Evolutionary conservation across 2,797 vertebrate species (phyloP), one percentile per base, ranked within the genome.

Genomic region (Danio albolineatus): DNA sequence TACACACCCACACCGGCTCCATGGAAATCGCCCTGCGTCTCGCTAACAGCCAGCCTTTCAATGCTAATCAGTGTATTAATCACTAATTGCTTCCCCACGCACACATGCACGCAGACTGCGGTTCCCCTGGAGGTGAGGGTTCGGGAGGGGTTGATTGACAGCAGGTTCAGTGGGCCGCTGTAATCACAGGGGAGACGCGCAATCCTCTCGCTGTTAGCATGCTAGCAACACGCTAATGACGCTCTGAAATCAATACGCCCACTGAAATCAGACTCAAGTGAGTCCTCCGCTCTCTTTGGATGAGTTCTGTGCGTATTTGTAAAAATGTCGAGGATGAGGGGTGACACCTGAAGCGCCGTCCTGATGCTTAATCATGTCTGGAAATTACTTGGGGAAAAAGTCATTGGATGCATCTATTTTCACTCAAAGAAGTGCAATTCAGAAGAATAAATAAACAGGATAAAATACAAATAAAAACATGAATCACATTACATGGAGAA

Each of bases 51-150:
- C 82, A 82, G 85, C 76, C 74, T 84, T 87, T 81, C 84, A 86
- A 88, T 84, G 78, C 87, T 86, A 86, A 85, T 86, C 84, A 86
- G 83, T 83, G 85, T 81, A 87, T 86, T 85, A 86, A 86, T 83
- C 83, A 82, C 82, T 85, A 85, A 85, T 88, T 84, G 83, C 84
- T 85, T 83, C 79, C 82, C 82, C 64, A 78, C 79, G 79, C 78
- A 81, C 62, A 28, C 28, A 28, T 28, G 14, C 10, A 51, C 13
- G 71, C 73, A 78, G 77, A 65, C 77, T 54, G 79, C 73, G 49
- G 81, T 84, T 82, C 67, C 78, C 78, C 73, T 80, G 82, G 59
- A 87, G 84, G 85, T 87, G 84, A 85, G 84, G 65, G 74, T 76
- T 60, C 48, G 79, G 80, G 80, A 86, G 85, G 77, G 81, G 77